Base-by-base conservation (phyloP, 2,797 vertebrate species). In the Sebastes itinus region DNA sequence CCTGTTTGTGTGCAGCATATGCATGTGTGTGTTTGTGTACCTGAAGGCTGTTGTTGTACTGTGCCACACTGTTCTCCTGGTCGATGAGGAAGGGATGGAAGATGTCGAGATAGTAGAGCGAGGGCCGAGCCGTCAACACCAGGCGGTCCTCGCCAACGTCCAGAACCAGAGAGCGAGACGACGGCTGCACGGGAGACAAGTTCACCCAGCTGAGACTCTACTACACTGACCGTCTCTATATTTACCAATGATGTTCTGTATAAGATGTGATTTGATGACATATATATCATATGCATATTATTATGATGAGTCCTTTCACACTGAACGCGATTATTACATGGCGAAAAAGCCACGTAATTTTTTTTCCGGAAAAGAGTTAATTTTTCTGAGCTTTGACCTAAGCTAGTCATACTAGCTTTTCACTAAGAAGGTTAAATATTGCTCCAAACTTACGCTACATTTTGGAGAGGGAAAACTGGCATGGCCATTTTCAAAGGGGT, bases 111-210 rank as follows among this genome's bases (percentile, higher is more conserved):
- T 92, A 87, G 86, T 96, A 98, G 59, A 96, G 94, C 2, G 92
- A 93, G 32, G 97, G 97, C 9, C 94, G 90, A 9, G 91, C 96
- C 1, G 73, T 91, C 67, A 98, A 30, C 62, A 97, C 93, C 68
- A 98, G 88, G 2, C 95, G 94, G 83, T 97, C 97, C 89, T 97
- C 97, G 7, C 97, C 97, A 0, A 98, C 84, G 54, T 98, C 97
- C 83, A 98, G 91, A 0, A 96, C 83, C 82, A 95, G 79, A 84
- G 91, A 93, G 60, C 85, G 89, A 64, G 92, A 91, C 0, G 95
- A 95, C 0, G 27, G 4, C 95, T 96, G 90, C 49, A 61, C 2
- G 25, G 27, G 35, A 79, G 9, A 88, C 18, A 80, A 38, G 23
- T 22, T 72, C 9, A 77, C 11, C 42, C 28, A 25, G 32, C 11